Evolutionary conservation across 2,888 invertebrate species (phyloP), one percentile per base, ranked within the genome.

Genomic region (Microctonus aethiopoides): DNA sequence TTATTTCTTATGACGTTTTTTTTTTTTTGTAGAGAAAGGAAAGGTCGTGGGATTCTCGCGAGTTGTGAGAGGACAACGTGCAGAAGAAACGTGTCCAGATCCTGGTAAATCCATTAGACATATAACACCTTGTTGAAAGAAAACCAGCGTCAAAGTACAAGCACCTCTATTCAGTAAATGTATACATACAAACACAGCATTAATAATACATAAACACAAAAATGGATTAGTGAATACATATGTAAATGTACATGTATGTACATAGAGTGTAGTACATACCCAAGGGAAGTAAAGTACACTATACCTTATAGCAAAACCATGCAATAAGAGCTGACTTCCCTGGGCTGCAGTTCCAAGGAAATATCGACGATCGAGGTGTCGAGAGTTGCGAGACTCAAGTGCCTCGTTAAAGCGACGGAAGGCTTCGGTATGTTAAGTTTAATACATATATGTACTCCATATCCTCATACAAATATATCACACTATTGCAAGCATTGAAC

Each of bases 71-170:
- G n/a, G n/a, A n/a, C n/a, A 66, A 68, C 59, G 65, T 71, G 72
- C 64, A 51, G 66, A 39, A 70, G 72, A 34, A 26, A 34, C 34
- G 26, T 46, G 51, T 26, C 52, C 54, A 54, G 59, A 70, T 51
- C 65, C 52, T 51, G 64, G 60, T 36, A 20, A 72, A 74, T 73
- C 68, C 73, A 75, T 75, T 75, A 75, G 75, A 70, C 68, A 61
- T 62, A 67, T 63, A 73, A 73, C 75, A 72, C 74, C 74, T 75
- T 67, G 73, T 73, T 72, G 71, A 72, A 70, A 70, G 72, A 75
- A 75, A 75, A 66, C 68, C 67, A 54, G 59, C 63, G 71, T 60
- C 61, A 73, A 66, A 72, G 70, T 70, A 67, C 64, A 64, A 63
- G 70, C 67, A 64, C 59, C 54, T 65, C 36, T n/a, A n/a, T n/a